Evolutionary conservation across 2,797 vertebrate genomes (phyloP).

Genomic region (Paratrypauchen microcephalus): DNA sequence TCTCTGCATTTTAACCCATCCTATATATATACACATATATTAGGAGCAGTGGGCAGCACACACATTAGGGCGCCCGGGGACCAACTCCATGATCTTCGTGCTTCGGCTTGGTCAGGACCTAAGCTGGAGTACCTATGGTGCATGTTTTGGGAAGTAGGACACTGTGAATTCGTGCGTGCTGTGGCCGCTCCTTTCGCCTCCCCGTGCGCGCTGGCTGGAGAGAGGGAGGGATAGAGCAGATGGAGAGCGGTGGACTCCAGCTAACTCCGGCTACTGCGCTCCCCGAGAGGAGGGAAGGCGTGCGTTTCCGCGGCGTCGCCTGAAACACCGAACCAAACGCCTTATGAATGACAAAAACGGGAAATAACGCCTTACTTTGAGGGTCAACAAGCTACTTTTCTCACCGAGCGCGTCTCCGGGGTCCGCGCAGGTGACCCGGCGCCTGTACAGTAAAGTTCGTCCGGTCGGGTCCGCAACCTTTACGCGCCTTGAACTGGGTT

Average conservation of each 20-base stretch:
- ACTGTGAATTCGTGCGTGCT: constrained; percentile 7
- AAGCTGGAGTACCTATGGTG: too few relatives aligned
- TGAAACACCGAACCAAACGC: neutral
- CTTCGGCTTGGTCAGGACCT: too few relatives aligned
- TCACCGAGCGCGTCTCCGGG: neutral
- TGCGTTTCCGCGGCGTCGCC: neutral
- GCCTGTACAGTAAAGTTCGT: neutral
- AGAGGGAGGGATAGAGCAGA: constrained; percentile 29
- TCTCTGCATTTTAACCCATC: too few relatives aligned
- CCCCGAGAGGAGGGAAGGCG: neutral
- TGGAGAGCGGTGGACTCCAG: constrained; percentile 44
- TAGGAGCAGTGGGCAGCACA: too few relatives aligned
- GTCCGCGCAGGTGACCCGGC: constrained; percentile 3
- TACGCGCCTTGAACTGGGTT: neutral
- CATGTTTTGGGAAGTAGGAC: too few relatives aligned
- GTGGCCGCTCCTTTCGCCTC: constrained; percentile 2
- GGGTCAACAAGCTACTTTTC: neutral
- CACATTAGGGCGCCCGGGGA: too few relatives aligned
- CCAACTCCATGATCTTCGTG: too few relatives aligned
- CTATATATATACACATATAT: too few relatives aligned
- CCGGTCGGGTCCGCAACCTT: neutral
- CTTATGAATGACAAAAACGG: neutral
- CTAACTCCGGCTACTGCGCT: constrained; percentile 44
- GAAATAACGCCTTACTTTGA: constrained; percentile 4
- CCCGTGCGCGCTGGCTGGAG: constrained; percentile 7